Base-by-base conservation (phyloP, 2,888 invertebrate genomes). In the Drosophila peninsularis region DNA sequence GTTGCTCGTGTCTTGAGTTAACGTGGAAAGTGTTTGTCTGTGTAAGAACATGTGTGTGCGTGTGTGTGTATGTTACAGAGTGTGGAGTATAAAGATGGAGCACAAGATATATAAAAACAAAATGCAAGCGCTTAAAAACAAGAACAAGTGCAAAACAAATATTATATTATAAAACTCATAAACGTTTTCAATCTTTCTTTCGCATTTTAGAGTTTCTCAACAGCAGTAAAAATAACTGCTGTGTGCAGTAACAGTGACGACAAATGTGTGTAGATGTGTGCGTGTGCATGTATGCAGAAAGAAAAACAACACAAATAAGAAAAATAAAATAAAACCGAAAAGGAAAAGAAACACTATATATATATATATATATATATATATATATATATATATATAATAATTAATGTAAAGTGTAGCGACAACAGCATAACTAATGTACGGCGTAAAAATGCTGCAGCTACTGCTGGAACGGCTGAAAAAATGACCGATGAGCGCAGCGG, bases 381-480 rank as follows among this genome's bases (percentile, higher is more conserved):
- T 24, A 6, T 32, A 32, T 54, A 6, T 50, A 10, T 36, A 34
- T 34, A 17, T 34, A 10, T 27, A 56, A 42, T 64, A 74, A 66
- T 71, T 75, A 64, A 80, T 76, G 70, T 79, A 64, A 89, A 88
- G 68, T 79, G 64, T 66, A 81, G 44, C 71, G 61, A 41, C 50
- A 52, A 67, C 36, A 62, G 49, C 69, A 63, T 68, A 78, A 63
- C 67, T 82, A 76, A 81, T 74, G 82, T 76, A 70, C 69, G 82
- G 74, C 71, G 69, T 80, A 80, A 81, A 77, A 82, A 81, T 85
- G 79, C 70, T 74, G 78, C 76, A 85, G 80, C 73, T 72, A 78
- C 69, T 94, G 94, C 94, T 94, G 94, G 94, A 94, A 95, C 95
- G 95, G 95, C 95, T 75, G 93, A 93, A 93, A 94, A 93, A 93